phyloP scores from a whole-genome alignment of 2,113 vertebrate genomes.

The Scolopax mira region DNA sequence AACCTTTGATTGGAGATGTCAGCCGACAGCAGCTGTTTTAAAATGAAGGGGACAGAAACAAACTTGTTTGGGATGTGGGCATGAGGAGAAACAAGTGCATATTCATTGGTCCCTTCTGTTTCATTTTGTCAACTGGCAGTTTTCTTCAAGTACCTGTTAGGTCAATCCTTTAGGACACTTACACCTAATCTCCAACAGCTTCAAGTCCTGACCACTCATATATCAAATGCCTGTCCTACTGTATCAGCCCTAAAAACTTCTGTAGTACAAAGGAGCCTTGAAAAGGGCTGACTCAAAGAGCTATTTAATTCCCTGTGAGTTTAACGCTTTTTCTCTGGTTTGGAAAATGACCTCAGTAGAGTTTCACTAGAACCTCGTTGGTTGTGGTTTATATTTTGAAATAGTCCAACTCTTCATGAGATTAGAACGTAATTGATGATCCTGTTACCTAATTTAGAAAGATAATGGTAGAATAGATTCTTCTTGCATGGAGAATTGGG shows the following conservation, averaged over 20 bases:
- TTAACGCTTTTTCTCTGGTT: neutral
- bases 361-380: neutral
- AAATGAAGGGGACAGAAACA: neutral
- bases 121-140: constrained; percentile 21
- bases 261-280: neutral
- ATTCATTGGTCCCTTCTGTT: constrained; percentile 1
- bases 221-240: neutral
- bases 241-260: neutral
- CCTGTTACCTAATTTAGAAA: neutral
- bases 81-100: neutral
- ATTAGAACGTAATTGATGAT: neutral
- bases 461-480: neutral
- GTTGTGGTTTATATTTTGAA: neutral
- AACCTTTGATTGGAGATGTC: neutral
- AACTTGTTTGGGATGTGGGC: neutral
- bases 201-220: neutral
- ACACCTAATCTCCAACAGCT: neutral
- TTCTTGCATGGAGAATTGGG: neutral
- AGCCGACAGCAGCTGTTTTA: neutral
- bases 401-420: neutral
- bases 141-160: constrained; percentile 9
- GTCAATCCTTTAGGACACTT: neutral
- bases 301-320: neutral
- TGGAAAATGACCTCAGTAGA: neutral
- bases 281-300: neutral